Conservation (phyloP, 2,113 vertebrate species). For the Thermophis baileyi region DNA sequence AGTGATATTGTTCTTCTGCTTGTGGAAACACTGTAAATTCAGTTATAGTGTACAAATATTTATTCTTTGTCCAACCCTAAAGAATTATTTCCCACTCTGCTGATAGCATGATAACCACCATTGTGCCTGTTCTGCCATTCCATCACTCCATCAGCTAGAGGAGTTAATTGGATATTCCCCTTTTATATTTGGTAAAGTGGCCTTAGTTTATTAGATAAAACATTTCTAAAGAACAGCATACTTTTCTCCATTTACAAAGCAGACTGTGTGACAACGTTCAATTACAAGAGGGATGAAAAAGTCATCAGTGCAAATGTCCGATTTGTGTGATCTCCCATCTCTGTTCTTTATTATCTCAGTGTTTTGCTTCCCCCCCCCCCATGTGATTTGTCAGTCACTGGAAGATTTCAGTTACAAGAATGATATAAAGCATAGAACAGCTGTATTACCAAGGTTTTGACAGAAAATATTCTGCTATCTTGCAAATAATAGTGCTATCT, state of each 20-base stretch:
- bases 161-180: not conserved
- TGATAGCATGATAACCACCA: not conserved
- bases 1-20: slow-evolving; percentile 6
- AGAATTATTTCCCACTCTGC: not conserved
- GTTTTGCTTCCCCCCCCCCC: slow-evolving; percentile 61
- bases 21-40: slow-evolving; percentile 22
- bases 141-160: not conserved
- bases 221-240: slow-evolving; percentile 49
- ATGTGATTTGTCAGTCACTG: slow-evolving; percentile 68
- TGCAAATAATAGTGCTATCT: slow-evolving; percentile 46
- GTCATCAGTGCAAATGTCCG: slow-evolving; percentile 50
- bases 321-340: slow-evolving; percentile 58
- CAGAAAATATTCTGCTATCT: slow-evolving; percentile 55
- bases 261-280: slow-evolving; percentile 38
- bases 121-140: not conserved
- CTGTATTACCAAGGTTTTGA: slow-evolving; percentile 55
- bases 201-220: slow-evolving; percentile 62
- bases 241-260: slow-evolving; percentile 49
- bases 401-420: slow-evolving; percentile 66
- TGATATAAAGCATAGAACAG: slow-evolving; percentile 67
- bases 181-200: slow-evolving; percentile 66
- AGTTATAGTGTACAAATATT: not conserved
- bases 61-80: not conserved
- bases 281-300: slow-evolving; percentile 34
- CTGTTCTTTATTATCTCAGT: slow-evolving; percentile 68